Base-by-base conservation (phyloP, 2,888 invertebrate genomes). In the Ctenicera cuprea region DNA sequence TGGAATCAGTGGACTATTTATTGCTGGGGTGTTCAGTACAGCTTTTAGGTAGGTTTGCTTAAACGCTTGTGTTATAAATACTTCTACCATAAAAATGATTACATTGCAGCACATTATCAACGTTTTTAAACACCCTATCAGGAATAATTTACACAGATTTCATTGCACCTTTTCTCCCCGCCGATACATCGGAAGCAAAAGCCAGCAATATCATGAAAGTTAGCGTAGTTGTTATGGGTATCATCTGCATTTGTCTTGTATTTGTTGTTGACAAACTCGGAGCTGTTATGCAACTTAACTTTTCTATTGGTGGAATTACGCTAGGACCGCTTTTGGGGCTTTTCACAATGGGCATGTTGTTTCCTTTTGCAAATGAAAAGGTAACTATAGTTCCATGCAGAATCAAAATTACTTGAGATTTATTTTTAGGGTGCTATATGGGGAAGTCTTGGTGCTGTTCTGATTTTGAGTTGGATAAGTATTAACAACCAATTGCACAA, bases 11-110 rank as follows among this genome's bases (percentile, higher is more conserved):
- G 94, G 94, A 2, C 88, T 94, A 48, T 94, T 95, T 80, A 90
- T 94, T 3, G 93, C 94, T 26, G 92, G 94, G 22, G 89, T 94
- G 48, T 93, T 94, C 78, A 92, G 93, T 81, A 93, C 94, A 0
- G 93, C 93, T 0, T 88, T 94, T 26, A 91, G 90, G 90, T 90
- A 83, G 14, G 7, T 8, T n/a, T n/a, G n/a, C n/a, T n/a, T 30
- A 30, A 16, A n/a, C n/a, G 30, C 1, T 38, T 52, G 26, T 43
- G 18, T n/a, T 26, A 33, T 12, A 5, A 38, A 22, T 16, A 3
- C 4, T 33, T 8, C 43, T n/a, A 37, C 33, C 12, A 0, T 18
- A 11, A 22, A 65, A 18, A 38, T 11, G 8, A 30, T 26, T 48
- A 30, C 48, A 87, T 87, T 33, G 64, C 84, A 91, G 92, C 52